Percentiles rank a stretch among this genome's conserved stretches.
phyloP scores from a whole-genome alignment of 92 coral and sea anemone species.

The Siderastrea siderea region DNA sequence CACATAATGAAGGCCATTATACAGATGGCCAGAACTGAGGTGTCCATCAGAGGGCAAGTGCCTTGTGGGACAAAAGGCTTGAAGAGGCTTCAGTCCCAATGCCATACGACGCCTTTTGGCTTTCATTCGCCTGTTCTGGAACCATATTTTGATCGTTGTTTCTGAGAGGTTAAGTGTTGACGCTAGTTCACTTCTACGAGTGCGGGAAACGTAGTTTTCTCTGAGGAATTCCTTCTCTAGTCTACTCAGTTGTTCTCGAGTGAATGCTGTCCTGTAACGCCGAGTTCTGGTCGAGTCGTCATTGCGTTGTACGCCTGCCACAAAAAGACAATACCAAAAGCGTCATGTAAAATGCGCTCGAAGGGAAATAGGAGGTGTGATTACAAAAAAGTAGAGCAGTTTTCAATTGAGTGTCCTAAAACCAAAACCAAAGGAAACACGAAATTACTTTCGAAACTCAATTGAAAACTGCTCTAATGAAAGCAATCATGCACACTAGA shows the following conservation, averaged over 20 bases:
- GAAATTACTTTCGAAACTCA: too few species aligned
- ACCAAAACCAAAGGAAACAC: too few species aligned
- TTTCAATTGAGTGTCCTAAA: too few species aligned
- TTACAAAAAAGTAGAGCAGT: too few species aligned
- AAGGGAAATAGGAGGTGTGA: too few species aligned
- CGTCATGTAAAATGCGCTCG: too few species aligned
- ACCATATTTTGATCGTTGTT: constrained; percentile 94
- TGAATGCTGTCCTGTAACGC: constrained; percentile 92
- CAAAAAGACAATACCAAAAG: neutral
- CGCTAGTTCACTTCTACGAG: constrained; percentile 90
- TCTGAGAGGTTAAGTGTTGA: constrained; percentile 85
- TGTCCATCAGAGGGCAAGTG: constrained; percentile 78
- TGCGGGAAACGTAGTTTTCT: constrained; percentile 91
- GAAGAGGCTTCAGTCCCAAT: constrained; percentile 86
- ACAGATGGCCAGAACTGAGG: constrained; percentile 77
- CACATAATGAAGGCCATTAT: constrained; percentile 89
- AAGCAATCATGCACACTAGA: too few species aligned
- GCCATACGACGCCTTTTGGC: constrained; percentile 92
- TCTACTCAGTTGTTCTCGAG: constrained; percentile 90
- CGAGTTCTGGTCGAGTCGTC: constrained; percentile 81
- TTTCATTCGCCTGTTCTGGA: constrained; percentile 93
- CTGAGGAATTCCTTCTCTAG: constrained; percentile 90
- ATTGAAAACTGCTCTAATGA: too few species aligned
- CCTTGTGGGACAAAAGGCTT: constrained; percentile 81
- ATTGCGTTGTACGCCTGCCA: constrained; percentile 27